A percentile compares a stretch with the other conserved stretches of the same genome.
These are phyloP conservation scores for Morus bassanus DNA, from an alignment of 2,797 vertebrate genomes.

Conservation along the genomic window DNA sequence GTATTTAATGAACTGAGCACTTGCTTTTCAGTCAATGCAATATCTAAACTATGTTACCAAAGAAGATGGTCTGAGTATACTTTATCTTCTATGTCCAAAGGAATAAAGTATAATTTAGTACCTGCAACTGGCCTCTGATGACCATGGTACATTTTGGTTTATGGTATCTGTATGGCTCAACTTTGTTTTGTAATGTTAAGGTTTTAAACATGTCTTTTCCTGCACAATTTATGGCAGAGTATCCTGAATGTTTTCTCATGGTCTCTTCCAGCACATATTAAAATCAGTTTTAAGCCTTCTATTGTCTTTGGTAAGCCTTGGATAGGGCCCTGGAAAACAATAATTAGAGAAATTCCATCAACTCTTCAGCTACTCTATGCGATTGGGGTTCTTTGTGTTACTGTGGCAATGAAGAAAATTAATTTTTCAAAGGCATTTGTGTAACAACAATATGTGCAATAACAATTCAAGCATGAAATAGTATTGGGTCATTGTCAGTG, in stretches of 20 bases:
- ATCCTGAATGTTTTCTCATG: neutral
- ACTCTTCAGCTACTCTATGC: neutral
- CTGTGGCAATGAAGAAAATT: neutral
- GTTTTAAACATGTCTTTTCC: neutral
- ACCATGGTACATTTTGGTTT: neutral
- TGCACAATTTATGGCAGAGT: neutral
- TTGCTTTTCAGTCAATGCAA: neutral
- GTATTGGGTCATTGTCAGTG: neutral
- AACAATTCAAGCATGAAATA: neutral
- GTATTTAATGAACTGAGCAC: neutral
- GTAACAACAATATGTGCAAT: neutral
- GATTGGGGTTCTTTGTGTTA: neutral
- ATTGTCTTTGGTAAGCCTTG: neutral
- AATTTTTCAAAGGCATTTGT: neutral
- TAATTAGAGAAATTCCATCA: neutral
- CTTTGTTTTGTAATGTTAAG: neutral
- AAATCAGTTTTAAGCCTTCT: neutral
- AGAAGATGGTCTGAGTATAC: neutral
- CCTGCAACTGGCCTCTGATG: neutral
- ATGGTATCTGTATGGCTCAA: neutral
- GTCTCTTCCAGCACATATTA: neutral
- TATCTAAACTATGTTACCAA: neutral
- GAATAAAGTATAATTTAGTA: neutral
- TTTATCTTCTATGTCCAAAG: neutral
- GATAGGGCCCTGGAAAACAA: neutral